A percentile compares a stretch with the other conserved stretches of the same genome.
Evolutionary conservation across 2,888 invertebrate species (phyloP).

Genomic region (Dione vanillae): DNA sequence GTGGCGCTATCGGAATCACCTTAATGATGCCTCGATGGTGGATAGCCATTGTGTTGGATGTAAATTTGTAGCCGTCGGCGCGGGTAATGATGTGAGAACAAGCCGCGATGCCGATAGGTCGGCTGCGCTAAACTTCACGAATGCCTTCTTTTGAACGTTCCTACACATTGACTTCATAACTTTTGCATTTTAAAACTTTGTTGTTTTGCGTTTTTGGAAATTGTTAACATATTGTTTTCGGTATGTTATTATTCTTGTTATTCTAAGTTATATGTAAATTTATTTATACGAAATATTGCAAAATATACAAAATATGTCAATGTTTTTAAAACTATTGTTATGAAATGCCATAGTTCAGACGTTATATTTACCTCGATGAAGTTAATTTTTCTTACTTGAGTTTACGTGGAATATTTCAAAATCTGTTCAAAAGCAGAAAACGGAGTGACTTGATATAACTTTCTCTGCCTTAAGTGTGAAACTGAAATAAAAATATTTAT

Average conservation of each 20-base stretch:
- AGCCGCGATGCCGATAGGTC: slow-evolving; percentile 75
- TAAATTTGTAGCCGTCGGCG: slow-evolving; percentile 85
- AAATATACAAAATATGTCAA: too few species aligned
- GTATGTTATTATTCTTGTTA: too few species aligned
- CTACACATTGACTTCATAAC: slow-evolving; percentile 41
- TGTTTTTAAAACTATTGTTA: background rate
- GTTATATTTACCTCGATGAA: too few species aligned
- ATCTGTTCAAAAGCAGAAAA: too few species aligned
- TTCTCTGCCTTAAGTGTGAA: too few species aligned
- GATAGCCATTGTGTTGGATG: slow-evolving; percentile 85
- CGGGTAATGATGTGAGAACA: slow-evolving; percentile 85
- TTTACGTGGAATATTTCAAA: too few species aligned
- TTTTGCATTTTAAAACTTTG: slow-evolving; percentile 20
- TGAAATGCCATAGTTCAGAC: too few species aligned
- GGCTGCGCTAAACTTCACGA: slow-evolving; percentile 32
- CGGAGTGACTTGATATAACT: too few species aligned
- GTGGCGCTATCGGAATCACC: slow-evolving; percentile 84
- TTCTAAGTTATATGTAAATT: too few species aligned
- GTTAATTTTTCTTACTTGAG: too few species aligned
- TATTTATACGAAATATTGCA: too few species aligned
- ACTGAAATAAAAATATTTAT: too few species aligned
- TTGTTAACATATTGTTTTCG: background rate
- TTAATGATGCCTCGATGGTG: slow-evolving; percentile 85
- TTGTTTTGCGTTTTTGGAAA: background rate
- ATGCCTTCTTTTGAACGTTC: slow-evolving; percentile 42